phyloP scores from a whole-genome alignment of 2,113 vertebrate species.

The Osmerus mordax region DNA sequence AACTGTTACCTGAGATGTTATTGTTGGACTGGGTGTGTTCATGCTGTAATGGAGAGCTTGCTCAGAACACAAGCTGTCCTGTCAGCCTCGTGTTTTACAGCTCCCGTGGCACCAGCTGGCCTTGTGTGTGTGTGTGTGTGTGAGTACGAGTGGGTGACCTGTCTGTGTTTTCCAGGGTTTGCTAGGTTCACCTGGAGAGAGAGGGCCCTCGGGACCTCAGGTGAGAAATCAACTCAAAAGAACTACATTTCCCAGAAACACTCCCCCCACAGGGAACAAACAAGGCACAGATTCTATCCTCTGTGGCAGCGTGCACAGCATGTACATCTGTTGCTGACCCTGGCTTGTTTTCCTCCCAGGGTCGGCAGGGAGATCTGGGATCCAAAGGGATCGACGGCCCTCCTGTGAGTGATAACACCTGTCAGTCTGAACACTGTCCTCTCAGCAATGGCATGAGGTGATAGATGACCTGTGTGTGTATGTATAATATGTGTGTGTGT shows the following conservation, averaged over 20 bases:
- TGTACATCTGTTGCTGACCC: background rate
- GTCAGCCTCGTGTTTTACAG: too few species aligned
- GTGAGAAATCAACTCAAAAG: slow-evolving; percentile 54
- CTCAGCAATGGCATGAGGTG: background rate
- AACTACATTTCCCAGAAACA: slow-evolving; percentile 16
- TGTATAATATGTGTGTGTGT: background rate
- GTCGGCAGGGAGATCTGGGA: slow-evolving; percentile 76
- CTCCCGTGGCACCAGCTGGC: too few species aligned
- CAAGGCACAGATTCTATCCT: too few species aligned
- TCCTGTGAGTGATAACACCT: slow-evolving; percentile 65
- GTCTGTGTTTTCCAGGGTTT: slow-evolving; percentile 67
- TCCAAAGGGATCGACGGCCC: slow-evolving; percentile 75
- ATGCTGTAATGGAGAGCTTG: too few species aligned
- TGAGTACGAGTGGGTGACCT: slow-evolving; percentile 3
- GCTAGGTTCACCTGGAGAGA: slow-evolving; percentile 73
- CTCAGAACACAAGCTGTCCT: too few species aligned
- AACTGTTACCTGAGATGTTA: too few species aligned
- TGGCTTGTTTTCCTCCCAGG: slow-evolving; percentile 62
- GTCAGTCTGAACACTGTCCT: background rate
- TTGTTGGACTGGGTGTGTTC: too few species aligned
- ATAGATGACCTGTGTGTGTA: background rate
- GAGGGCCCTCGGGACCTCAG: slow-evolving; percentile 74
- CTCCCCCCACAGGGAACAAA: background rate
- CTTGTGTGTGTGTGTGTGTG: slow-evolving; percentile 2
- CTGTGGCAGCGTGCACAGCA: background rate